phyloP scores from a whole-genome alignment of 1,140 invertebrate genomes.

The Samia ricini region DNA sequence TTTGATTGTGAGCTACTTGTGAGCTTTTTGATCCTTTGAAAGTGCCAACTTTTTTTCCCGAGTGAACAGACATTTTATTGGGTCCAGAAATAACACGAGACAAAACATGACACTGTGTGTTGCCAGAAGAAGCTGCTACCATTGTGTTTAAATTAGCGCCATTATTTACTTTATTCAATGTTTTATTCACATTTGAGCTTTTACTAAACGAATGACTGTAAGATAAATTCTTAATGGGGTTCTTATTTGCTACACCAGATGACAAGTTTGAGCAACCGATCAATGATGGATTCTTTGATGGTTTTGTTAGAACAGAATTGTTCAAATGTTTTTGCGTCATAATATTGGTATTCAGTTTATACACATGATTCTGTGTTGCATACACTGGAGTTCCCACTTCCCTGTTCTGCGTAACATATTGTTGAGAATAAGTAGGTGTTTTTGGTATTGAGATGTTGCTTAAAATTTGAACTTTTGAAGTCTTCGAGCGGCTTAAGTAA shows the following conservation, averaged over 20 bases:
- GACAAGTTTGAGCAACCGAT: constrained; percentile 59
- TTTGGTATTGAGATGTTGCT: constrained; percentile 71
- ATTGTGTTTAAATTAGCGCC: constrained; percentile 72
- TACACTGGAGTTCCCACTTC: constrained; percentile 59
- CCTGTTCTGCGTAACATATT: constrained; percentile 57
- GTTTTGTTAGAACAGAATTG: constrained; percentile 61
- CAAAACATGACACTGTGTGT: constrained; percentile 67
- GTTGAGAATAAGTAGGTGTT: constrained; percentile 60
- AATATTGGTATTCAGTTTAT: constrained; percentile 61
- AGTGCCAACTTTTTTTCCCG: constrained; percentile 63
- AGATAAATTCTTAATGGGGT: constrained; percentile 62
- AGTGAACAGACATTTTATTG: constrained; percentile 69
- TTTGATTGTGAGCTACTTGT: constrained; percentile 45
- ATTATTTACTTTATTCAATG: constrained; percentile 64
- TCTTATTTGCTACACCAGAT: constrained; percentile 58
- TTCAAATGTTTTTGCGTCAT: constrained; percentile 60
- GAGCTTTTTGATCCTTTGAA: constrained; percentile 61
- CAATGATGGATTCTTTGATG: constrained; percentile 60
- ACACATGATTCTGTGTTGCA: constrained; percentile 65
- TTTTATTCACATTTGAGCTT: constrained; percentile 63
- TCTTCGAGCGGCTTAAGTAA: constrained; percentile 57
- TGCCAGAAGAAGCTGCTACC: constrained; percentile 62
- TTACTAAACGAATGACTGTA: constrained; percentile 66
- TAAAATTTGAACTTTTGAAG: constrained; percentile 70
- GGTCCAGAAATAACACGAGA: constrained; percentile 68